These are phyloP conservation scores for Hypercompe scribonia DNA, from an alignment of 2,888 invertebrate species.

Conservation along the genomic window DNA sequence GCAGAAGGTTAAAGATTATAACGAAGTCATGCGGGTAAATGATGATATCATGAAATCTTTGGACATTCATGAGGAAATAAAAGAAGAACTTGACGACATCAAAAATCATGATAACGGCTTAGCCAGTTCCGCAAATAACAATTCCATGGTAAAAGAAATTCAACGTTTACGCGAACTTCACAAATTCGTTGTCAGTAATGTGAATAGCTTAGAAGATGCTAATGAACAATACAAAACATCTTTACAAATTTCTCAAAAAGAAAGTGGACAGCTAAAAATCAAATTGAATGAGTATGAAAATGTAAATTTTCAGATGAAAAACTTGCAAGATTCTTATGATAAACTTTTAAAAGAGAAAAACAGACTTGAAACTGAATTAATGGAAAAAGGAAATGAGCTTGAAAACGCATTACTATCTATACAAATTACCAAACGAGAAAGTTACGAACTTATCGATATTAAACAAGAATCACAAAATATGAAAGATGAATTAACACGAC, in stretches of 20 bases:
- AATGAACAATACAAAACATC: constrained; percentile 59
- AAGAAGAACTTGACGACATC: constrained; percentile 59
- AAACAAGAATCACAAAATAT: constrained; percentile 55
- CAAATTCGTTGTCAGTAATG: constrained; percentile 50
- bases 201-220: constrained; percentile 62
- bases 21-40: constrained; percentile 54
- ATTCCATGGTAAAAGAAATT: constrained; percentile 64
- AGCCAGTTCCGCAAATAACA: constrained; percentile 51
- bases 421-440: constrained; percentile 62
- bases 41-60: constrained; percentile 52
- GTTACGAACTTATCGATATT: constrained; percentile 56
- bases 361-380: constrained; percentile 61
- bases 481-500: constrained; percentile 56
- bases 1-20: constrained; percentile 63
- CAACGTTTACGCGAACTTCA: constrained; percentile 64
- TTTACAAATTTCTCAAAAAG: constrained; percentile 61
- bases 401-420: constrained; percentile 56
- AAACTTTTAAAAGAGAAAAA: constrained; percentile 58
- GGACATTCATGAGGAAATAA: constrained; percentile 51
- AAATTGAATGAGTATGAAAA: constrained; percentile 60
- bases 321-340: constrained; percentile 58
- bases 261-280: constrained; percentile 62
- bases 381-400: constrained; percentile 56
- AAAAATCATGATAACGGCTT: constrained; percentile 53
- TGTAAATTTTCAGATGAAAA: constrained; percentile 54